Conservation (phyloP, 2,888 invertebrate species). For the Drosophila austrosaltans region DNA sequence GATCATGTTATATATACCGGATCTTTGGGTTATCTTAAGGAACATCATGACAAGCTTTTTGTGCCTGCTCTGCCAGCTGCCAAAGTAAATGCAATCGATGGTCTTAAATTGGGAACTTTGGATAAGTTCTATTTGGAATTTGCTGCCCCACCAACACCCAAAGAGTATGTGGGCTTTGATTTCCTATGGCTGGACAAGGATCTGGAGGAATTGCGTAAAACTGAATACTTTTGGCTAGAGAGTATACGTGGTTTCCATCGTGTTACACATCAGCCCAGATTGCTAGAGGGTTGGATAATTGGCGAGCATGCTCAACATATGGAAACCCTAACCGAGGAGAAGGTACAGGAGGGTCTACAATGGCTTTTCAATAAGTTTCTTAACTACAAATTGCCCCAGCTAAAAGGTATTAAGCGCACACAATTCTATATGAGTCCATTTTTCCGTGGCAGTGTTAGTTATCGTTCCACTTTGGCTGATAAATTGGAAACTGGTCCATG, state of each 20-base stretch:
- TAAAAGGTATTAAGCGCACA: conserved; percentile 84
- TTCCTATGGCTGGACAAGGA: conserved; percentile 86
- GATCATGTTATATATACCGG: conserved; percentile 86
- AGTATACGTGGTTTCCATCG: conserved; percentile 87
- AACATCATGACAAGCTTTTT: conserved; percentile 82
- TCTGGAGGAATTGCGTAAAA: conserved; percentile 61
- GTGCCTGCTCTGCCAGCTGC: conserved; percentile 83
- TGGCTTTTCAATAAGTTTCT: conserved; percentile 77
- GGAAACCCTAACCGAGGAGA: conserved; percentile 85
- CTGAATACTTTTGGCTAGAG: conserved; percentile 85
- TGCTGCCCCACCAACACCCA: conserved; percentile 85
- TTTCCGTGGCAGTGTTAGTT: conserved; percentile 87
- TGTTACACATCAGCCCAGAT: conserved; percentile 86
- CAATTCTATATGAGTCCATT: conserved; percentile 87
- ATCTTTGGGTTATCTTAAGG: conserved; percentile 86
- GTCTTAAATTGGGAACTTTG: conserved; percentile 86
- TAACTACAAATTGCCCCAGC: conserved; percentile 64
- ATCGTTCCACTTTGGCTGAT: conserved; percentile 85
- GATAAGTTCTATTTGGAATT: conserved; percentile 87
- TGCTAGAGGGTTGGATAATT: conserved; percentile 88
- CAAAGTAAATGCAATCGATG: conserved; percentile 85
- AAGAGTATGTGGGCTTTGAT: conserved; percentile 83
- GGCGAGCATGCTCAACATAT: conserved; percentile 86
- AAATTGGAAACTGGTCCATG: conserved; percentile 85
- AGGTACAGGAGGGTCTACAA: conserved; percentile 71